phyloP scores from a whole-genome alignment of 2,888 invertebrate species.

The Galerucella pusilla region DNA sequence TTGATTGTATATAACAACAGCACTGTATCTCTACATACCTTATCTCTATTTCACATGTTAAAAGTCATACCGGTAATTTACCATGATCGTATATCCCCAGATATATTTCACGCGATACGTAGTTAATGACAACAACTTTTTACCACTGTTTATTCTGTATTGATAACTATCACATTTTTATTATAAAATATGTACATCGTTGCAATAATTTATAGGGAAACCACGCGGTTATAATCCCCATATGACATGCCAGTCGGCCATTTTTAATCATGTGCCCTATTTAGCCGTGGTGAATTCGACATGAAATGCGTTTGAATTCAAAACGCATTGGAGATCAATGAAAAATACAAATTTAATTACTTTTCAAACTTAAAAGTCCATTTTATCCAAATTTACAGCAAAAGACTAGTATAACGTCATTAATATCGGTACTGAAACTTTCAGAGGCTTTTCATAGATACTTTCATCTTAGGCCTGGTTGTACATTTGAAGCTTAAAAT shows the following conservation, averaged over 20 bases:
- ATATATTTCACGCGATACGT: neutral
- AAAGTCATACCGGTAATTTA: neutral
- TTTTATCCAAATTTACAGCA: too few species aligned
- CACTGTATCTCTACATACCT: neutral
- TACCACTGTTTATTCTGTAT: constrained; percentile 1
- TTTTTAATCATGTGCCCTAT: neutral
- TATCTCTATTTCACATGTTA: neutral
- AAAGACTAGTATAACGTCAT: too few species aligned
- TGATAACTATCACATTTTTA: constrained; percentile 4
- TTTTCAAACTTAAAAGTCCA: too few species aligned
- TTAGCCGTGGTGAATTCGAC: neutral
- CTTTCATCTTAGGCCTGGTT: too few species aligned
- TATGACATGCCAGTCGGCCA: neutral
- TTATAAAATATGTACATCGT: constrained; percentile 2
- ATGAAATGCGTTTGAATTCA: too few species aligned
- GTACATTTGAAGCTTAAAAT: too few species aligned
- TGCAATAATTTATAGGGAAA: neutral
- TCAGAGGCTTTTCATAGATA: too few species aligned
- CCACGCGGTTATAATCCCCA: neutral
- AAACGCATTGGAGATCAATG: too few species aligned
- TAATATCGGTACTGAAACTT: too few species aligned
- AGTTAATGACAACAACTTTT: neutral
- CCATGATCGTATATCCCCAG: neutral
- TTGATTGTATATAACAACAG: neutral
- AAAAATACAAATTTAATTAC: too few species aligned